phyloP scores from a whole-genome alignment of 2,888 invertebrate species.

The Cactoblastis cactorum region DNA sequence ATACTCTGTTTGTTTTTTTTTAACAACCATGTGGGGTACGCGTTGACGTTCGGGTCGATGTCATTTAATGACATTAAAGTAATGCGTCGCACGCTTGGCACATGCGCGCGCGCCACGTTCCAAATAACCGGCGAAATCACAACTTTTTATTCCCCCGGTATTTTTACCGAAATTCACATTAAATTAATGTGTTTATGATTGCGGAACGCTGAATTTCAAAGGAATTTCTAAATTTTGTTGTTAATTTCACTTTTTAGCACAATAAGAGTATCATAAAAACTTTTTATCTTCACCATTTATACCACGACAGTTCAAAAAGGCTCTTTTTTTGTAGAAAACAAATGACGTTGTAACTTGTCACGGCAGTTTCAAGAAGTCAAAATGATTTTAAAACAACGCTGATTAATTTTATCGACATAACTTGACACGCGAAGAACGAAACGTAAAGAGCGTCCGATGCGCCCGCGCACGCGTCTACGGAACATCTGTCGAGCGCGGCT shows the following conservation, averaged over 20 bases:
- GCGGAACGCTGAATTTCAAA: neutral
- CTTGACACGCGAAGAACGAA: conserved; percentile 54
- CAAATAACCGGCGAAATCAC: conserved; percentile 55
- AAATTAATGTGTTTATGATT: conserved; percentile 1
- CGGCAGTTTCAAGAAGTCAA: neutral
- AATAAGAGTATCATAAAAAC: neutral
- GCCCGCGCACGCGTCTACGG: conserved; percentile 46
- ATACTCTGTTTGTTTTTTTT: conserved; percentile 10
- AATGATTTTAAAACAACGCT: too few relatives aligned
- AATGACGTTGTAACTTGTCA: neutral
- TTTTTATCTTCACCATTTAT: too few relatives aligned
- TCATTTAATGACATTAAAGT: conserved; percentile 68
- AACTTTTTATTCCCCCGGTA: conserved; percentile 41
- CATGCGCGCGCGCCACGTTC: conserved; percentile 53
- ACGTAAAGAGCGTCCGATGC: conserved; percentile 42
- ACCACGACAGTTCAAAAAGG: too few relatives aligned
- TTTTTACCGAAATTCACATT: conserved; percentile 20
- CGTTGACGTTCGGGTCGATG: conserved; percentile 57
- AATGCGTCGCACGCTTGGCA: conserved; percentile 67
- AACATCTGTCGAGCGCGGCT: conserved; percentile 52
- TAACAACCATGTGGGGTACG: conserved; percentile 56
- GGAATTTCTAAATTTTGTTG: neutral
- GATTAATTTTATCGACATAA: conserved; percentile 28
- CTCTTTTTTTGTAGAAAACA: too few relatives aligned
- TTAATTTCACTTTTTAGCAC: neutral